Evolutionary conservation across 2,888 invertebrate genomes (phyloP).

Genomic region (Podabrus alpinus): DNA sequence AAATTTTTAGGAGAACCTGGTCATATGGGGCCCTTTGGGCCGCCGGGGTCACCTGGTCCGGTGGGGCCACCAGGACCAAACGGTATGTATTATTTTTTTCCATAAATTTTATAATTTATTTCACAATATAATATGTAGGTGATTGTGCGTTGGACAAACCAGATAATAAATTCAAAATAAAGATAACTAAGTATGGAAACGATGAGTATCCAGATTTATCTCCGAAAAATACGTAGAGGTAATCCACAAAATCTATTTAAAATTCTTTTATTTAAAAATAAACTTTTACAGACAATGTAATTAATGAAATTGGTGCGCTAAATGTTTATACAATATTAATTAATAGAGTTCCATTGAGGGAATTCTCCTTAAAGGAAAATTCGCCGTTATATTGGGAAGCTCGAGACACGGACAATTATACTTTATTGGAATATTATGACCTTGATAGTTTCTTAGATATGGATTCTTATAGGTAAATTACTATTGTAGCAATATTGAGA

Average conservation of each 20-base stretch:
- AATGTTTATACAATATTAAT: not conserved
- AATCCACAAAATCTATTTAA: not conserved
- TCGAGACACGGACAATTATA: not conserved
- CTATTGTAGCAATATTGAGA: not conserved
- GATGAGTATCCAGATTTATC: not conserved
- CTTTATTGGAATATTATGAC: not conserved
- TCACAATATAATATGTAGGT: not conserved
- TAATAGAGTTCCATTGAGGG: not conserved
- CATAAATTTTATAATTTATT: not conserved
- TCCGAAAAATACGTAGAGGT: not conserved
- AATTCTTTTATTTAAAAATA: not conserved
- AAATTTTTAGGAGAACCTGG: too few relatives aligned
- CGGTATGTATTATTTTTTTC: not conserved
- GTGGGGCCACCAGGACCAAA: too few relatives aligned
- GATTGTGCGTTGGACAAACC: not conserved
- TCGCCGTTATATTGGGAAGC: not conserved
- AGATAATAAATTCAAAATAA: not conserved
- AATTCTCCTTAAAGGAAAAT: not conserved
- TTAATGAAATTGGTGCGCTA: not conserved
- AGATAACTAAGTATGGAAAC: not conserved
- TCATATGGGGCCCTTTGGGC: too few relatives aligned
- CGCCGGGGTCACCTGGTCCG: too few relatives aligned
- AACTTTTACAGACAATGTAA: not conserved
- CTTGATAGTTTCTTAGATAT: slow-evolving; percentile 67
- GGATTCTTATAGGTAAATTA: slow-evolving; percentile 58